Percentiles rank a stretch among this genome's conserved stretches.
These are phyloP conservation scores for Silurus aristotelis DNA, from an alignment of 2,797 vertebrate species.

Conservation along the genomic window DNA sequence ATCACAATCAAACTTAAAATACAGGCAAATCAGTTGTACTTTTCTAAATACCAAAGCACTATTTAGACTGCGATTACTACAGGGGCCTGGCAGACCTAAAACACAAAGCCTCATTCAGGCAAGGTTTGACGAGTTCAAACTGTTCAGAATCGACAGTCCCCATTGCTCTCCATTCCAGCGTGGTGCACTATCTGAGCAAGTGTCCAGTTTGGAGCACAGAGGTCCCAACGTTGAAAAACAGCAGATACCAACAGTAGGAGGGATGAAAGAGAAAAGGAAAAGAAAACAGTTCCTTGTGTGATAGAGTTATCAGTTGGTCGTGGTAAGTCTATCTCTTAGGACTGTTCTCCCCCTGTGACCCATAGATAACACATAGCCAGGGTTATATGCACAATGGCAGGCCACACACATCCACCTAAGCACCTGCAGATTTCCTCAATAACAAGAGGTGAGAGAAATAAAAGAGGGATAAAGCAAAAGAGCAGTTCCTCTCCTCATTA, in stretches of 20 bases:
- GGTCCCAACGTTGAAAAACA: neutral
- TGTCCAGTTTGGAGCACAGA: slow-evolving; percentile 24
- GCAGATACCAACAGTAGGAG: slow-evolving; percentile 3
- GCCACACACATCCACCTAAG: slow-evolving; percentile 1
- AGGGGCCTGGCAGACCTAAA: slow-evolving; percentile 27
- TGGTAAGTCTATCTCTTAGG: slow-evolving; percentile 13
- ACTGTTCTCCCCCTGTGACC: neutral
- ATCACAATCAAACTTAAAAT: slow-evolving; percentile 38
- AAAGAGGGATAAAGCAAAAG: neutral
- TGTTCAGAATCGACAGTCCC: slow-evolving; percentile 13
- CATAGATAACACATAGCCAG: slow-evolving; percentile 28
- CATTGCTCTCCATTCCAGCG: slow-evolving; percentile 24
- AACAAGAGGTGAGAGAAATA: neutral
- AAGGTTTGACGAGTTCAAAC: slow-evolving; percentile 32
- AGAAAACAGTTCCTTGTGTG: slow-evolving; percentile 4
- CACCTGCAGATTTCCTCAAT: neutral
- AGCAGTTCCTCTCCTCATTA: neutral
- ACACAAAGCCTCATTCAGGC: slow-evolving; percentile 44
- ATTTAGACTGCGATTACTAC: slow-evolving; percentile 37
- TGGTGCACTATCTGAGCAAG: slow-evolving; percentile 44
- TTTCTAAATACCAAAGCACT: slow-evolving; percentile 39
- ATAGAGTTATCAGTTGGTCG: slow-evolving; percentile 33
- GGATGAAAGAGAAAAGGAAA: slow-evolving; percentile 4
- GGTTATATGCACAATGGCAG: neutral
- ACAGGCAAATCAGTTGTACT: slow-evolving; percentile 33